Evolutionary conservation across 2,797 vertebrate species (phyloP).

Genomic region (Labroides dimidiatus): DNA sequence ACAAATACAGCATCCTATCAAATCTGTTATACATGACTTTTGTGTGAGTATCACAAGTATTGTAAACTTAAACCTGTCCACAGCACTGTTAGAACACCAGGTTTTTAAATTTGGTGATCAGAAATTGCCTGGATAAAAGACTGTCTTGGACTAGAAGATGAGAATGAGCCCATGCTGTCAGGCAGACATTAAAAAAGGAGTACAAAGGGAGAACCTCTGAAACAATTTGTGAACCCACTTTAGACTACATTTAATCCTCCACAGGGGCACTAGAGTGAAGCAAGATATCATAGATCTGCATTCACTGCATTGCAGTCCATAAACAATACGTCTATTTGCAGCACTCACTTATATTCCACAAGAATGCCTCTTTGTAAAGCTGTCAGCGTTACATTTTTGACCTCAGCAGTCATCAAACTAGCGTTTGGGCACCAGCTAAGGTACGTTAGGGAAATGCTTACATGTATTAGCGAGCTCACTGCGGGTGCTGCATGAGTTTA

Average conservation of each 20-base stretch:
- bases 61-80: too few species aligned
- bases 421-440: conserved; percentile 8
- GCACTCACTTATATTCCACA: conserved; percentile 1
- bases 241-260: too few species aligned
- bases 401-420: conserved; percentile 7
- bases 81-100: too few species aligned
- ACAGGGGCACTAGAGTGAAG: background rate
- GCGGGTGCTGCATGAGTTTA: conserved; percentile 24
- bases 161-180: background rate
- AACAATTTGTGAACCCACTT: background rate
- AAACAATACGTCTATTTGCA: conserved; percentile 15
- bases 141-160: conserved; percentile 8
- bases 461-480: conserved; percentile 22
- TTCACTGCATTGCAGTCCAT: conserved; percentile 7
- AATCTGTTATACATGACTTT: too few species aligned
- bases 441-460: conserved; percentile 28
- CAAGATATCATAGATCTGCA: conserved; percentile 3
- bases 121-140: background rate
- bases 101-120: conserved; percentile 7
- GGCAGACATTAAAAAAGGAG: background rate
- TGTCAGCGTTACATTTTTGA: conserved; percentile 15
- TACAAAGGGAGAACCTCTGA: background rate
- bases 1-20: background rate
- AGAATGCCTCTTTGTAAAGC: conserved; percentile 3
- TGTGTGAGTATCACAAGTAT: too few species aligned